Evolutionary conservation across 2,113 vertebrate genomes (phyloP), one percentile per base, ranked within the genome.

Genomic region (Naja naja): DNA sequence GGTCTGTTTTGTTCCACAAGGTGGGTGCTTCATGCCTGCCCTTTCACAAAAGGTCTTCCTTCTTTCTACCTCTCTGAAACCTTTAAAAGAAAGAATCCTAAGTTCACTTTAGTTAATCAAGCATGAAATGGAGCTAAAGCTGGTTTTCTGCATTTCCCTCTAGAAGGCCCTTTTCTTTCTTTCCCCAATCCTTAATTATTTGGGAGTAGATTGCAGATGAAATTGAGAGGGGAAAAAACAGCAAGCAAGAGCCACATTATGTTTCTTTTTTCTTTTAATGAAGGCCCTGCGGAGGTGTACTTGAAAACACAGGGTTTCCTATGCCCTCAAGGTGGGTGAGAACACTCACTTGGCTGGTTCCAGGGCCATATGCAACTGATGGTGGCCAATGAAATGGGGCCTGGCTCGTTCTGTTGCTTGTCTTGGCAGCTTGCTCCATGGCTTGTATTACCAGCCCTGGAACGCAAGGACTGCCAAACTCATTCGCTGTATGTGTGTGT

Each of bases 291-390:
- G 97, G 97, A 98, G 97, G 97, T 98, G 97, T 97, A 97, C 97
- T 98, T 98, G 97, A 97, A 98, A 98, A 98, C 98, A 98, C 97
- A 98, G 97, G 97, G 97, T 97, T 97, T 98, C 97, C 98, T 98
- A 96, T 98, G 98, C 97, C 97, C 97, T 97, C 97, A 96, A 98
- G 97, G 97, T 97, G 98, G 98, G 98, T 98, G 98, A 98, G 98
- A 98, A 97, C 97, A 97, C 97, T 96, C 95, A 95, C 97, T 97
- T 97, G 97, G 97, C 98, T 97, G 97, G 96, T 95, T 97, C 96
- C 97, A 92, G 97, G 97, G 97, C 98, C 98, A 98, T 98, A 98
- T 98, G 98, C 97, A 98, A 97, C 11, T 93, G 97, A 97, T 97
- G 96, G 97, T 98, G 97, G 98, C 97, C 98, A 98, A 98, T 98